Percentiles rank a stretch among this genome's conserved stretches.
Evolutionary conservation across 1,140 invertebrate genomes (phyloP).

Genomic region (Megathymus violae): DNA sequence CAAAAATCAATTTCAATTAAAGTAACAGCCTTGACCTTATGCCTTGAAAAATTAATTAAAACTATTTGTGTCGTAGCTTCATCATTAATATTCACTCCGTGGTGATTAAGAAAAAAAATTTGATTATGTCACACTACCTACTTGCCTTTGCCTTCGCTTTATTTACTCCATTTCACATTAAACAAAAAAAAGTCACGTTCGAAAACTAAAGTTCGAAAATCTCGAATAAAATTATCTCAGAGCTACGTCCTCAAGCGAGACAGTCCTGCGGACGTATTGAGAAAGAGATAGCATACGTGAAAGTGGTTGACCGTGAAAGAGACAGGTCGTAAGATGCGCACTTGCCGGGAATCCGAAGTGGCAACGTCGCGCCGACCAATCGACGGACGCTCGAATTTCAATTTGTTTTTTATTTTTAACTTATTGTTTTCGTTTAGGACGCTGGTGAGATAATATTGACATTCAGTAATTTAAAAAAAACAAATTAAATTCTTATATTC

Average conservation of each 20-base stretch:
- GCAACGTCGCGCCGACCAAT: constrained; percentile 81
- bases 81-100: no score
- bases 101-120: no score
- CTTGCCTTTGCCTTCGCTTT: no score
- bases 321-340: constrained; percentile 47
- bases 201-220: constrained; percentile 58
- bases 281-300: constrained; percentile 45
- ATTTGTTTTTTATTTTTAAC: constrained; percentile 56
- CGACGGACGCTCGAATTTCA: constrained; percentile 64
- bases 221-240: constrained; percentile 78
- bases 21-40: constrained; percentile 39
- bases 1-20: no score
- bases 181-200: constrained; percentile 75
- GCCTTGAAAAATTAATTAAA: constrained; percentile 38
- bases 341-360: constrained; percentile 67
- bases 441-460: constrained; percentile 44
- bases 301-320: constrained; percentile 42
- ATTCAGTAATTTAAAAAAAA: no score
- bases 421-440: constrained; percentile 54
- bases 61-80: no score
- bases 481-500: no score
- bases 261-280: constrained; percentile 71
- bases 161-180: no score
- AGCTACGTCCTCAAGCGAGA: constrained; percentile 77
- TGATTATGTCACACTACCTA: no score